These are phyloP conservation scores for Podarcis siculus DNA, from an alignment of 2,797 vertebrate genomes.

Conservation along the genomic window DNA sequence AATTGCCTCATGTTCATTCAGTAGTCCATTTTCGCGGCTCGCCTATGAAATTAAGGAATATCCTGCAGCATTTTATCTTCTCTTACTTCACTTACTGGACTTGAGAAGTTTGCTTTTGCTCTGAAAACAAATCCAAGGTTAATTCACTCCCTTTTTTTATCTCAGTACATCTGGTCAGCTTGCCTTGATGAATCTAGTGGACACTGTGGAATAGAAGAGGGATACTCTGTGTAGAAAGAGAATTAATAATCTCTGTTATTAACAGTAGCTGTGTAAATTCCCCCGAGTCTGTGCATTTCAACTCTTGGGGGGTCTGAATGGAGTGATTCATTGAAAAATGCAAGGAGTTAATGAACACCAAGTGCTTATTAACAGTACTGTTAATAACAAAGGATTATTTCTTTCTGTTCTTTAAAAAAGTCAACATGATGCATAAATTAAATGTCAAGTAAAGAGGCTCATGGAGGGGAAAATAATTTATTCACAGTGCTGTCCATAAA, in stretches of 20 bases:
- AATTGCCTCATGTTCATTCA: background rate
- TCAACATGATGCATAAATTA: background rate
- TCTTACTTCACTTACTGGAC: background rate
- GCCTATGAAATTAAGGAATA: background rate
- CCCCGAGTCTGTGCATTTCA: background rate
- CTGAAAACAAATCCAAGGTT: background rate
- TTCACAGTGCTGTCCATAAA: background rate
- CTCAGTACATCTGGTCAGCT: background rate
- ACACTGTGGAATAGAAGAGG: background rate
- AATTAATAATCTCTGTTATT: background rate
- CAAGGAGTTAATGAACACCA: background rate
- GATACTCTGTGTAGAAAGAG: background rate
- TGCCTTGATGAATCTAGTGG: background rate
- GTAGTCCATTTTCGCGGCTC: background rate
- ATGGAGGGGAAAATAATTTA: background rate
- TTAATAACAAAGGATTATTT: background rate
- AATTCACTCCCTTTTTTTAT: background rate
- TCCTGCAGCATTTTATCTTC: background rate
- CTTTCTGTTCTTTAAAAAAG: background rate
- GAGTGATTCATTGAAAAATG: background rate
- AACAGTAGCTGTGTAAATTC: background rate
- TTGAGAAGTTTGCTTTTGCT: background rate
- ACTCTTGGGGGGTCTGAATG: background rate
- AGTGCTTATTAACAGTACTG: background rate
- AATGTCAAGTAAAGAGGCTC: background rate